Evolutionary conservation across 2,113 vertebrate species (phyloP).

Genomic region (Pandion haliaetus): DNA sequence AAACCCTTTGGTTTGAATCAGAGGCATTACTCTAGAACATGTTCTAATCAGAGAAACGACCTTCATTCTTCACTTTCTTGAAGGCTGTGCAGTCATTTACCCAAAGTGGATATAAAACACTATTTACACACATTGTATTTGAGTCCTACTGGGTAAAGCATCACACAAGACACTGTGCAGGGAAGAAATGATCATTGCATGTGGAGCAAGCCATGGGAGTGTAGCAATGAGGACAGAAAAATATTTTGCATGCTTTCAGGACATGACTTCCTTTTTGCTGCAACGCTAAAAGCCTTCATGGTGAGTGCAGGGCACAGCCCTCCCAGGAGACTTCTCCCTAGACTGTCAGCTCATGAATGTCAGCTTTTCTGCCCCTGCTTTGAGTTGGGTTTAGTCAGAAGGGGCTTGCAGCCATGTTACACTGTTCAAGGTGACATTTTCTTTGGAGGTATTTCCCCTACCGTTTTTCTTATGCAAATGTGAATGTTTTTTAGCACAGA

Average conservation of each 20-base stretch:
- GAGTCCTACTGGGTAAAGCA: neutral
- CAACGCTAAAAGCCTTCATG: neutral
- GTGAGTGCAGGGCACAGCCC: neutral
- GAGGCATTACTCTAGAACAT: neutral
- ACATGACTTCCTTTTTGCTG: neutral
- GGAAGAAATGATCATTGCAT: neutral
- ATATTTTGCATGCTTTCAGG: neutral
- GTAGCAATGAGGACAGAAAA: neutral
- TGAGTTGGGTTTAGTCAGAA: neutral
- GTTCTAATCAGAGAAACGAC: neutral
- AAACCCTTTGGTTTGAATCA: neutral
- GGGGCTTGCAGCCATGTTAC: neutral
- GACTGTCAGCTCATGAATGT: no score
- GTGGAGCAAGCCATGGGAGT: neutral
- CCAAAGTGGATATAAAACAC: neutral
- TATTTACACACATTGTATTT: neutral
- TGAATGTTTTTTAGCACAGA: neutral
- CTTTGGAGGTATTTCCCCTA: neutral
- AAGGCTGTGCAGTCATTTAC: neutral
- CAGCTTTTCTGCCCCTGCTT: neutral
- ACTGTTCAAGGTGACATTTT: neutral
- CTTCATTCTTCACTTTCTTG: neutral
- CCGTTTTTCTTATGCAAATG: neutral
- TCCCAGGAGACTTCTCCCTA: neutral
- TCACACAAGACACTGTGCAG: neutral